Evolutionary conservation across 30 jellyfish, hydroid and myxozoan species (phyloP), one percentile per base, ranked within the genome.

Genomic region (Chironex yamaguchii): DNA sequence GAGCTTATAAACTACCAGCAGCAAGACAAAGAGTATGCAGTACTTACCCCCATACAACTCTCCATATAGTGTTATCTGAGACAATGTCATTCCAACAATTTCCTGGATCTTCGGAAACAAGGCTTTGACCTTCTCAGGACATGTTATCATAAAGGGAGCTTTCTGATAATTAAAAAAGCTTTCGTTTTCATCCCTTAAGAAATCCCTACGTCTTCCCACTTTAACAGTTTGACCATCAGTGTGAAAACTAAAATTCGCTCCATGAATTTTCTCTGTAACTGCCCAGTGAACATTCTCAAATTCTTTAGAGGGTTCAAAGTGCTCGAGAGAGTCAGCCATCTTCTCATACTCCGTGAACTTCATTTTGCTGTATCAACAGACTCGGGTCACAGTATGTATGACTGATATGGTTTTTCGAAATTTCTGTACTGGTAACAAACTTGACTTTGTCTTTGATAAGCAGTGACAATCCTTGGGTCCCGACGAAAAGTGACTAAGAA

Each of bases 171-270:
- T 75, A 29, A 80, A 93, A 67, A 93, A 88, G 27, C 27, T 36
- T 30, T 86, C 98, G 51, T 72, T 77, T 24, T 81, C 96, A n/a
- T 34, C 33, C 58, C 36, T 79, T 36, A 93, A 67, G 42, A 93
- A 93, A 85, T 82, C 98, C 24, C 98, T 85, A 34, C 98, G 88
- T 31, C 98, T 71, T 23, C 94, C 98, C 36, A 77, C 79, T 21
- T 29, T 51, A 66, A 90, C 97, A 12, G 24, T 76, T 27, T 71
- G 36, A 9, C 97, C 97, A 89, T 93, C 89, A 12, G 97, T 87
- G 66, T 93, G 96, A 77, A 93, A 87, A 50, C 98, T 84, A 79
- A 93, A 77, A 70, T 93, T 93, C 3, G 98, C 98, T 4, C 98
- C 98, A 62, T 93, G 98, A 24, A 93, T 90, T 73, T 93, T 93